Conservation (phyloP, 2,888 invertebrate genomes). For the Gisinianus flammeolus region DNA sequence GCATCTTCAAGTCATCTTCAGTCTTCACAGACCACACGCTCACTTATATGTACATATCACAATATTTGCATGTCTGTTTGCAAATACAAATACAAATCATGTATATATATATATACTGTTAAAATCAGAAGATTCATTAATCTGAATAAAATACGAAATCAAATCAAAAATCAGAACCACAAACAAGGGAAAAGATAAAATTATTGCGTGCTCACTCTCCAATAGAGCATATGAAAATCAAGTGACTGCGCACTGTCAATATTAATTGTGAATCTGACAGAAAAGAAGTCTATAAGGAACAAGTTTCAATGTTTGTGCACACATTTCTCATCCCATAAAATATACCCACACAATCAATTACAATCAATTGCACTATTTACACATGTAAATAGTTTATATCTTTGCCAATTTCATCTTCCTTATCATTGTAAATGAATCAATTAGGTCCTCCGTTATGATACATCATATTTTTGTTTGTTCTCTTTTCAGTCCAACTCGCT, state of each 20-base stretch:
- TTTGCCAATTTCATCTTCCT: no score
- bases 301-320: no score
- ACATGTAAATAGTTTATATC: no score
- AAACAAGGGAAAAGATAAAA: not conserved
- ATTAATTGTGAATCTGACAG: constrained; percentile 8
- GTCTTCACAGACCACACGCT: not conserved
- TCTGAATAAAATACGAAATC: not conserved
- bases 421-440: not conserved
- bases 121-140: not conserved
- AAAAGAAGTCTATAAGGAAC: not conserved
- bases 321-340: not conserved
- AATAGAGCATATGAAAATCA: not conserved
- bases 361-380: no score
- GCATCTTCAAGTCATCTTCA: not conserved
- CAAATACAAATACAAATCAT: no score
- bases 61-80: no score
- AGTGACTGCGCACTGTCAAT: not conserved
- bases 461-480: not conserved
- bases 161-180: not conserved
- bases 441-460: not conserved
- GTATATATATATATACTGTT: no score
- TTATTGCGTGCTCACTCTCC: not conserved
- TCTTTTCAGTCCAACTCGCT: no score
- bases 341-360: not conserved
- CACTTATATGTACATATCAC: not conserved